phyloP scores from a whole-genome alignment of 2,797 vertebrate genomes.

The Trachurus trachurus region DNA sequence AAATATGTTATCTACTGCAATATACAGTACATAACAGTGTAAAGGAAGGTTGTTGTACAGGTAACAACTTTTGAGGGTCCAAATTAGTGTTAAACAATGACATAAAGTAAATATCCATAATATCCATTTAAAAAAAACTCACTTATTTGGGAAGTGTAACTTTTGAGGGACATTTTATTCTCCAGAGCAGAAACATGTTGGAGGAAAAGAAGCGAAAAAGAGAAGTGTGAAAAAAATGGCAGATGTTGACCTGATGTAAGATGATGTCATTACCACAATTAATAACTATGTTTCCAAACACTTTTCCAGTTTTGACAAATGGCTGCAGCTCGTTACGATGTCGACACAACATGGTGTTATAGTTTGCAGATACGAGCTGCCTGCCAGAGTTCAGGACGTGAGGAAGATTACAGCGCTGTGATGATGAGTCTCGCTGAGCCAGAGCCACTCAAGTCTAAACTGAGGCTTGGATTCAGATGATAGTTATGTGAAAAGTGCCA shows the following conservation, averaged over 20 bases:
- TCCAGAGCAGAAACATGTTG: no score
- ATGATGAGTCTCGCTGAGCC: no score
- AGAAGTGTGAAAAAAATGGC: constrained; percentile 2
- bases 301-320: not conserved
- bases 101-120: no score
- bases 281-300: not conserved
- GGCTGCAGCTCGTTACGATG: not conserved
- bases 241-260: constrained; percentile 29
- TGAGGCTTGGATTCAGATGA: no score
- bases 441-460: no score
- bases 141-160: no score
- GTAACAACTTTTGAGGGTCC: not conserved
- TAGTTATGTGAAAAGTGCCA: no score
- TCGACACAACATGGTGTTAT: not conserved
- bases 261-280: not conserved
- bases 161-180: no score
- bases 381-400: not conserved
- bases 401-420: not conserved
- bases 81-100: not conserved
- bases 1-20: not conserved
- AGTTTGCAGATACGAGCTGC: not conserved
- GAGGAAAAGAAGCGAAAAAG: no score
- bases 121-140: no score
- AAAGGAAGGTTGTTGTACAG: not conserved
- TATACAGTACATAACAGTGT: not conserved